These are phyloP conservation scores for Halcyon malimbica DNA, from an alignment of 2,113 vertebrate species.

Conservation along the genomic window DNA sequence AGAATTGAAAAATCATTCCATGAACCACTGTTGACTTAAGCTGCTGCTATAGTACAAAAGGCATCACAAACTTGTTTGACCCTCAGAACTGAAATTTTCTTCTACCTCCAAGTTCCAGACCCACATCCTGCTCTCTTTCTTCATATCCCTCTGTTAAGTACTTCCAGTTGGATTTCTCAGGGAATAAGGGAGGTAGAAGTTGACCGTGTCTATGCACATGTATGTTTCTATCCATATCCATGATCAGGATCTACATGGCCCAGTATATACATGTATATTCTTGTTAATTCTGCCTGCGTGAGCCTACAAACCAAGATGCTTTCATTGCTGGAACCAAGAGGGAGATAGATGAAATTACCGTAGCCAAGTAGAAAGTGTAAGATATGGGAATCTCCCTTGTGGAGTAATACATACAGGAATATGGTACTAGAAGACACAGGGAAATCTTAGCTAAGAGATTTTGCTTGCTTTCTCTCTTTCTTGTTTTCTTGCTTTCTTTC, in stretches of 20 bases:
- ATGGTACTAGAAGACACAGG: constrained; percentile 31
- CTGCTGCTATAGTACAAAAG: not conserved
- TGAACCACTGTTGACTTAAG: not conserved
- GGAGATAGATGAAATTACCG: not conserved
- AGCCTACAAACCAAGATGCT: not conserved
- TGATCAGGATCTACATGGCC: not conserved
- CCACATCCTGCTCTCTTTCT: constrained; percentile 4
- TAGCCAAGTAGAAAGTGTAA: not conserved
- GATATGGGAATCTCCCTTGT: not conserved
- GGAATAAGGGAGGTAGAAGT: not conserved
- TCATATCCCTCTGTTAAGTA: constrained; percentile 6
- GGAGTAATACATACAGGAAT: not conserved
- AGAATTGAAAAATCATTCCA: constrained; percentile 1
- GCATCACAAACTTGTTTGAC: constrained; percentile 12
- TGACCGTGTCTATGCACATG: not conserved
- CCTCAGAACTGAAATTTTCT: constrained; percentile 16
- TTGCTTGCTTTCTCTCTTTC: accelerated
- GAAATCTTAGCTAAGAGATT: not conserved
- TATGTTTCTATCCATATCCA: not conserved
- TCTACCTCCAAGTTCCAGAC: not conserved
- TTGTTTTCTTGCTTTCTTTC: accelerated
- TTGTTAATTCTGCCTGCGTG: not conserved
- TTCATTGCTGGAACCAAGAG: not conserved
- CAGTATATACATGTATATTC: not conserved
- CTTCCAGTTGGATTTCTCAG: not conserved